phyloP scores from a whole-genome alignment of 2,797 vertebrate species.

The Rousettus madagascariensis region DNA sequence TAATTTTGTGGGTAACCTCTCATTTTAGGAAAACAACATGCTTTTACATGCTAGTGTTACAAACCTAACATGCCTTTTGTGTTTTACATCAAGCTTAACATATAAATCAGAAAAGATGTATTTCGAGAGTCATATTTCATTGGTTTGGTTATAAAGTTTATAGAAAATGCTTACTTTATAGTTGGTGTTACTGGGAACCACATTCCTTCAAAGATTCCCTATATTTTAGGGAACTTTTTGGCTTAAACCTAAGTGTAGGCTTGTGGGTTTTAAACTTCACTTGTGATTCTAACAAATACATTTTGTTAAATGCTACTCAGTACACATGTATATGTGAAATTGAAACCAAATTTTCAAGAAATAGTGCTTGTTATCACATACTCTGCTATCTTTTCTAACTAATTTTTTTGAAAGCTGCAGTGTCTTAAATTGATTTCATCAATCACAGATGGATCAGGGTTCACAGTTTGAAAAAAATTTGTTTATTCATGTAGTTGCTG shows the following conservation, averaged over 20 bases:
- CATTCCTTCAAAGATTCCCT: not conserved
- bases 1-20: not conserved
- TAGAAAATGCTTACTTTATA: constrained; percentile 34
- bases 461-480: not conserved
- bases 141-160: constrained; percentile 27
- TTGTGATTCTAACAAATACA: not conserved
- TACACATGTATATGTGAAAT: not conserved
- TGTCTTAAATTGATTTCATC: constrained; percentile 10
- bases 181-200: not conserved
- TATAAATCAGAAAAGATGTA: not conserved
- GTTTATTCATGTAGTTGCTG: not conserved
- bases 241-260: not conserved
- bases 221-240: not conserved
- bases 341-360: not conserved
- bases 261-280: not conserved
- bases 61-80: not conserved
- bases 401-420: not conserved
- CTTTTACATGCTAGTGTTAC: not conserved
- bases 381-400: not conserved
- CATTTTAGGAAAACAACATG: not conserved
- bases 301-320: not conserved
- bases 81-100: not conserved
- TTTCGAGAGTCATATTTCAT: not conserved
- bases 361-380: not conserved
- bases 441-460: not conserved